Evolutionary conservation across 1,140 invertebrate species (phyloP).

Genomic region (Euura saliciscinereae): DNA sequence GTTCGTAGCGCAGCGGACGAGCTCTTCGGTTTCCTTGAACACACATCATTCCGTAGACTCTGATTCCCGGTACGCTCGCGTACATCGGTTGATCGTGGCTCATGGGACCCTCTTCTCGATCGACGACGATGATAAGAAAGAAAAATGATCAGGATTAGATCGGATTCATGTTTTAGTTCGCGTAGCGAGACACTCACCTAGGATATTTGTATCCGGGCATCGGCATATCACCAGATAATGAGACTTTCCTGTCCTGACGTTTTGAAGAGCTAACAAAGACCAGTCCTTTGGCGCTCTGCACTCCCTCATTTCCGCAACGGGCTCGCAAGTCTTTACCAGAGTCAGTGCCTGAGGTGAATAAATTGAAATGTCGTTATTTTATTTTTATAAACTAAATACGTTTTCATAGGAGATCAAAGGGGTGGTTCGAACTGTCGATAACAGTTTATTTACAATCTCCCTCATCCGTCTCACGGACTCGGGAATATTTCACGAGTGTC

Average conservation of each 20-base stretch:
- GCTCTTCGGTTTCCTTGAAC: constrained; percentile 64
- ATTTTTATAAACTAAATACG: no score
- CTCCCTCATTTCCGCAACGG: constrained; percentile 85
- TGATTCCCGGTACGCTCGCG: constrained; percentile 88
- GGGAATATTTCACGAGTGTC: no score
- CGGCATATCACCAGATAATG: constrained; percentile 93
- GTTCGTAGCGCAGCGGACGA: constrained; percentile 58
- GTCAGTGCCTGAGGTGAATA: constrained; percentile 73
- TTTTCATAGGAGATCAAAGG: no score
- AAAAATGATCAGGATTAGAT: constrained; percentile 14
- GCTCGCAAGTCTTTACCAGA: constrained; percentile 91
- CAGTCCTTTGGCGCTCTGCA: constrained; percentile 88
- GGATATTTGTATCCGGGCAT: constrained; percentile 81
- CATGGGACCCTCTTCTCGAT: constrained; percentile 82
- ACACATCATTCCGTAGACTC: constrained; percentile 94
- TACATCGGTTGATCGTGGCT: constrained; percentile 92
- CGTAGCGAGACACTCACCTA: constrained; percentile 67
- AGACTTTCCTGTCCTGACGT: constrained; percentile 89
- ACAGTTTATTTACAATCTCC: no score
- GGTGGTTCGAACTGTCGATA: no score
- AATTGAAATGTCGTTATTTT: no score
- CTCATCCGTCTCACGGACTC: no score
- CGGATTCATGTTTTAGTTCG: not conserved
- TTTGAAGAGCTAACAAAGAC: constrained; percentile 90
- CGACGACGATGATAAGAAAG: constrained; percentile 22